phyloP scores from a whole-genome alignment of 1,140 invertebrate species.

The Drosophila pruinosa region DNA sequence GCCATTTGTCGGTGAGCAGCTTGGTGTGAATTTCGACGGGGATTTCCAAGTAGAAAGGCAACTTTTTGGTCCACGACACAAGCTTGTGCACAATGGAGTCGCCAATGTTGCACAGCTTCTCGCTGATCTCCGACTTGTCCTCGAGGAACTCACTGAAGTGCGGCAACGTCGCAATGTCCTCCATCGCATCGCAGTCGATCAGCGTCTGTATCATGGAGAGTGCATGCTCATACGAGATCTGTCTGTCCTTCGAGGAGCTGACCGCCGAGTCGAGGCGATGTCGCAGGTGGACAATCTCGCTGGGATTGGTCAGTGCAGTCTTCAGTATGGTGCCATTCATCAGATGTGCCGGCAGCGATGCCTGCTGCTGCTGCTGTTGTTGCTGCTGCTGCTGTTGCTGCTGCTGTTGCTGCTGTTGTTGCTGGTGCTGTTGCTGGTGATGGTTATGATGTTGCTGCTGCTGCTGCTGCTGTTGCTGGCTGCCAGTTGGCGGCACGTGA shows the following conservation, averaged over 20 bases:
- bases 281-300: slow-evolving; percentile 94
- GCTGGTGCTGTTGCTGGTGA: slow-evolving; percentile 74
- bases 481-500: slow-evolving; percentile 19
- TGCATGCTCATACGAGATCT: slow-evolving; percentile 91
- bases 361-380: slow-evolving; percentile 57
- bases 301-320: slow-evolving; percentile 96
- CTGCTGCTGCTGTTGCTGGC: slow-evolving; percentile 50
- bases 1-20: slow-evolving; percentile 98
- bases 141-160: slow-evolving; percentile 95
- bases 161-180: slow-evolving; percentile 95
- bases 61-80: slow-evolving; percentile 98
- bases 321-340: slow-evolving; percentile 96
- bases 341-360: slow-evolving; percentile 87
- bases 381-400: slow-evolving; percentile 41
- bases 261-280: slow-evolving; percentile 93
- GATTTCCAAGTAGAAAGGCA: slow-evolving; percentile 98
- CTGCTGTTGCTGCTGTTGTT: slow-evolving; percentile 83
- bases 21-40: slow-evolving; percentile 97
- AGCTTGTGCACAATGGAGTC: slow-evolving; percentile 98
- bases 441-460: slow-evolving; percentile 69
- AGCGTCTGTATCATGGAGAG: slow-evolving; percentile 94
- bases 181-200: slow-evolving; percentile 97
- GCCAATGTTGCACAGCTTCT: slow-evolving; percentile 96
- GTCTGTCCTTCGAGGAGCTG: slow-evolving; percentile 92
- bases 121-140: slow-evolving; percentile 94